Conservation (phyloP, 2,113 vertebrate species). For the Mormyrus iriodes region DNA sequence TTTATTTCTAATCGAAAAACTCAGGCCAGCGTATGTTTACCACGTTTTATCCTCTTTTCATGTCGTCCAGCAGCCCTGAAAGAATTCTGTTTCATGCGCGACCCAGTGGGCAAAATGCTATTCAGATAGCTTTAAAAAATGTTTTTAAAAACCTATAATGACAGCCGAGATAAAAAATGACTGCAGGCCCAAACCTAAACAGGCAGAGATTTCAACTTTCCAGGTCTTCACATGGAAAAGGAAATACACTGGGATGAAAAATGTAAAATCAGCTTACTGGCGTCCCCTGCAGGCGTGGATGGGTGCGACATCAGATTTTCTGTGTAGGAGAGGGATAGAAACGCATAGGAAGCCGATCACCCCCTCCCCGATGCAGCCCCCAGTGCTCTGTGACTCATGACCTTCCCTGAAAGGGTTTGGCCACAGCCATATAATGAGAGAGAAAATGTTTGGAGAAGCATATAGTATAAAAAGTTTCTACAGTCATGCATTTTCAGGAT, state of each 20-base stretch:
- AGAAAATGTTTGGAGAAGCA: too few species aligned
- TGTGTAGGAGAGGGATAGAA: neutral
- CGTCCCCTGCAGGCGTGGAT: neutral
- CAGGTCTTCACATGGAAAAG: neutral
- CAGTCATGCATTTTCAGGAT: too few species aligned
- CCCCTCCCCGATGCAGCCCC: too few species aligned
- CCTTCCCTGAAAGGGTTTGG: too few species aligned
- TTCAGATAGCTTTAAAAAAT: neutral
- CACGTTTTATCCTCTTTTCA: neutral
- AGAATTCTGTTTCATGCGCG: neutral
- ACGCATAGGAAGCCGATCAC: too few species aligned
- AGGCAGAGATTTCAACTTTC: neutral
- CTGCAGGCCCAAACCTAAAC: neutral
- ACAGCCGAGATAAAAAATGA: neutral
- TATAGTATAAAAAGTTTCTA: too few species aligned
- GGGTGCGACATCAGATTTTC: neutral
- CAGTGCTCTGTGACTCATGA: too few species aligned
- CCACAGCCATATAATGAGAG: too few species aligned
- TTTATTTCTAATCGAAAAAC: constrained; percentile 7
- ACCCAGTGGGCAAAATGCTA: neutral
- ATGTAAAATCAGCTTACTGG: neutral
- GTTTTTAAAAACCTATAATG: neutral
- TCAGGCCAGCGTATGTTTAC: neutral
- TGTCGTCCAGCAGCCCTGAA: neutral
- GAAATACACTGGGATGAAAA: neutral